A percentile compares a stretch with the other conserved stretches of the same genome.
phyloP scores from a whole-genome alignment of 2,113 vertebrate species.

The Monarcha castaneiventris region DNA sequence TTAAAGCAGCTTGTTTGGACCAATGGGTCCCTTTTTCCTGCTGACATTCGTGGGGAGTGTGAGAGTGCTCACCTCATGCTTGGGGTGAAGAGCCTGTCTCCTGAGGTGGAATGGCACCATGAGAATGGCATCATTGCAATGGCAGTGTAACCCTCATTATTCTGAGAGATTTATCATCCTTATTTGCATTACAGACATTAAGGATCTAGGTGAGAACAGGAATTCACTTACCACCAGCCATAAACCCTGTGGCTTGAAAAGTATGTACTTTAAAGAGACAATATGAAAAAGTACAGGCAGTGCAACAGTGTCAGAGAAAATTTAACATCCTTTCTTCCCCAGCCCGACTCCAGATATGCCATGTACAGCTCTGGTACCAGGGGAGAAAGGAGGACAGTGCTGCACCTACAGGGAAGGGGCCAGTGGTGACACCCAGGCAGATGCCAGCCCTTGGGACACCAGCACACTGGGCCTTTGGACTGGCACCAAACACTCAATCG shows the following conservation, averaged over 20 bases:
- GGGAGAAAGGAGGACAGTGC: background rate
- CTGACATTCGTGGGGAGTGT: fast-evolving
- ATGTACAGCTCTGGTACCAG: background rate
- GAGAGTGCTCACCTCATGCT: background rate
- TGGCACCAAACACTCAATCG: background rate
- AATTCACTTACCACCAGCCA: background rate
- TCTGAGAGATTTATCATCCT: background rate
- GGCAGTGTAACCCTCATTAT: background rate
- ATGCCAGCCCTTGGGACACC: background rate
- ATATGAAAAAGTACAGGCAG: background rate
- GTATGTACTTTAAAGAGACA: background rate
- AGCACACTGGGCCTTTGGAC: fast-evolving
- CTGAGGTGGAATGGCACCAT: background rate
- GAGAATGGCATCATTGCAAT: background rate
- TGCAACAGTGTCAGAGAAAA: background rate
- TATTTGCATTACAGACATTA: background rate
- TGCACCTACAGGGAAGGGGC: background rate
- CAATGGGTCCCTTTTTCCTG: background rate
- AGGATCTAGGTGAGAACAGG: background rate
- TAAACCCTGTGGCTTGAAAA: background rate
- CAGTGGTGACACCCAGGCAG: background rate
- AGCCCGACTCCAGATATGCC: background rate
- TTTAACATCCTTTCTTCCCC: background rate
- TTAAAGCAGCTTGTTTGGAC: background rate
- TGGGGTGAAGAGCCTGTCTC: background rate